Conservation (phyloP, 2,113 vertebrate species). For the Protomyctophum bolini region DNA sequence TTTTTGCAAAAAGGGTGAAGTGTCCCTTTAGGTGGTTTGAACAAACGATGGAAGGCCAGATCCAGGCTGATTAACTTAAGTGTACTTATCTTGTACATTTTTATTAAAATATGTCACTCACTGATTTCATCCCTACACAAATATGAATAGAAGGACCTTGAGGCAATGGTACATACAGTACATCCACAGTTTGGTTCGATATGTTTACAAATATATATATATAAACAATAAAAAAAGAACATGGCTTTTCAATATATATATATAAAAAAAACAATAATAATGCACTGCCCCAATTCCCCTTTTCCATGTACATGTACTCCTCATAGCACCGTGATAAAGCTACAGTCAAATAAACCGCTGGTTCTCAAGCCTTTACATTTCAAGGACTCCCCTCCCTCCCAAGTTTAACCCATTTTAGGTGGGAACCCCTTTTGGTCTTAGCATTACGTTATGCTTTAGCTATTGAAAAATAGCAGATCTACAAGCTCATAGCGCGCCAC, state of each 20-base stretch:
- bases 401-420: too few relatives aligned
- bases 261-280: conserved; percentile 31
- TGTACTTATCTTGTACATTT: conserved; percentile 61
- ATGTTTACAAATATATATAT: conserved; percentile 38
- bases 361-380: too few relatives aligned
- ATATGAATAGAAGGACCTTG: conserved; percentile 52
- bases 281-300: conserved; percentile 65
- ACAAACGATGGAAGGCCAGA: conserved; percentile 10
- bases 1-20: too few relatives aligned
- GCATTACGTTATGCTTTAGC: too few relatives aligned
- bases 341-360: conserved; percentile 48
- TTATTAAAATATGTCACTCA: conserved; percentile 70
- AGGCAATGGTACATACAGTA: conserved; percentile 43
- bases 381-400: too few relatives aligned
- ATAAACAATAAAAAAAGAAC: conserved; percentile 40
- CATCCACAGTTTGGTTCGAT: conserved; percentile 49
- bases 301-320: conserved; percentile 55
- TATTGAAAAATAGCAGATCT: too few relatives aligned
- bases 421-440: too few relatives aligned
- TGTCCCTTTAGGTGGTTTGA: too few relatives aligned
- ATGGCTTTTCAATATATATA: conserved; percentile 54
- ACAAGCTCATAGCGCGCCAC: too few relatives aligned
- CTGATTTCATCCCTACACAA: conserved; percentile 58
- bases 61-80: conserved; percentile 43
- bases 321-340: conserved; percentile 71